Conservation (phyloP, 2,888 invertebrate genomes). For the Pterobdella sp. region DNA sequence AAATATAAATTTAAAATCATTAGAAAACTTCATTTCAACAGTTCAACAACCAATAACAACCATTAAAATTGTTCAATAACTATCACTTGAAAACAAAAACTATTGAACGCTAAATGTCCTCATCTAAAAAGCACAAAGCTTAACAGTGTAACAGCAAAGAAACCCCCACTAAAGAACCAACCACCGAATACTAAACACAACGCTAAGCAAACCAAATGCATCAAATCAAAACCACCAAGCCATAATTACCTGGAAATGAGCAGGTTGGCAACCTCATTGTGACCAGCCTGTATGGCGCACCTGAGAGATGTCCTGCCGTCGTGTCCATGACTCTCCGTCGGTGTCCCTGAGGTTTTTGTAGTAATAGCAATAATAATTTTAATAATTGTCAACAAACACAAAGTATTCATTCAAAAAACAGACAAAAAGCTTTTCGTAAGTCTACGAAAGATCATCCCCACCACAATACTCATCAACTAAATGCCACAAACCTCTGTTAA, state of each 20-base stretch:
- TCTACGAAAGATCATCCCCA: not conserved
- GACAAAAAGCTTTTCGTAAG: not conserved
- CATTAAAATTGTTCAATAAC: no score
- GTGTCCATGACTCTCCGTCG: constrained; percentile 63
- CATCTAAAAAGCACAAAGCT: no score
- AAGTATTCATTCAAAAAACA: not conserved
- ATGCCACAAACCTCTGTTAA: constrained; percentile 33
- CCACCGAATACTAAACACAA: no score
- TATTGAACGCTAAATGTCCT: no score
- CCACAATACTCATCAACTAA: not conserved
- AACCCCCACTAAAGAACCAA: no score
- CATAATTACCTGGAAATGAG: constrained; percentile 55
- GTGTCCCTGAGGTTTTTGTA: constrained; percentile 38
- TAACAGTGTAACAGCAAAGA: no score
- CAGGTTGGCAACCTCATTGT: constrained; percentile 58
- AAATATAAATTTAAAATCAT: no score
- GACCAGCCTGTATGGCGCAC: constrained; percentile 70
- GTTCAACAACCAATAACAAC: no score
- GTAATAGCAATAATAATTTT: not conserved
- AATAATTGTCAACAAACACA: not conserved
- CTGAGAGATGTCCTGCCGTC: constrained; percentile 57
- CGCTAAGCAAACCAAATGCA: no score
- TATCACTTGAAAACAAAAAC: no score
- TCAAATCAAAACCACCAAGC: no score
- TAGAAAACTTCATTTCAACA: no score